phyloP scores from a whole-genome alignment of 35 echinoderm and acorn worm species.

The Ophiothrix spiculata region DNA sequence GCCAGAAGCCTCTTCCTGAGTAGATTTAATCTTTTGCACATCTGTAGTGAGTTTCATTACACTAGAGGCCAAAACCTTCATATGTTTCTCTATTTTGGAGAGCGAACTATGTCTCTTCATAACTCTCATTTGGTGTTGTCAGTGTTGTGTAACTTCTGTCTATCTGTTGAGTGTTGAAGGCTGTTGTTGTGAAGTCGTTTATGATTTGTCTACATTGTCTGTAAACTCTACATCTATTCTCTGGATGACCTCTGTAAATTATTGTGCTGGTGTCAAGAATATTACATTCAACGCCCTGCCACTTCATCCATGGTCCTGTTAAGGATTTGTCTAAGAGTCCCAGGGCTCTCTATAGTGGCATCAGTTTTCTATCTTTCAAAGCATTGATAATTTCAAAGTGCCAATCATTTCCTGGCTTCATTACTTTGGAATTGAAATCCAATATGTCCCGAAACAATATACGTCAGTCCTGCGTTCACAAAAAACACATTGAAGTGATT shows the following conservation, averaged over 20 bases:
- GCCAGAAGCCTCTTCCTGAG: no score
- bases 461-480: constrained; percentile 14
- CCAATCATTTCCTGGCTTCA: constrained; percentile 19
- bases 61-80: no score
- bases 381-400: constrained; percentile 19
- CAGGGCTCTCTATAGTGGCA: constrained; percentile 6
- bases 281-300: neutral
- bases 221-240: neutral
- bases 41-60: no score
- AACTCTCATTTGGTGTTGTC: neutral
- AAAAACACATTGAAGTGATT: constrained; percentile 45
- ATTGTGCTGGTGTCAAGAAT: neutral
- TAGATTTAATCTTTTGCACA: no score
- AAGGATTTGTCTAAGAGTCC: constrained; percentile 4
- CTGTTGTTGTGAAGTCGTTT: neutral
- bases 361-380: neutral
- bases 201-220: neutral
- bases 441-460: neutral
- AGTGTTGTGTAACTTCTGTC: neutral
- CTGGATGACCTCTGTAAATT: neutral
- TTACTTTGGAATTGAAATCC: constrained; percentile 11
- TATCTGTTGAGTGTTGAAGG: neutral
- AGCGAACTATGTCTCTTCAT: constrained; percentile 11
- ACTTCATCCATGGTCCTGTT: constrained; percentile 31
- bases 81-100: no score